Percentiles rank a stretch among this genome's conserved stretches.
Evolutionary conservation across 2,888 invertebrate species (phyloP).

Genomic region (Acleris cristana): DNA sequence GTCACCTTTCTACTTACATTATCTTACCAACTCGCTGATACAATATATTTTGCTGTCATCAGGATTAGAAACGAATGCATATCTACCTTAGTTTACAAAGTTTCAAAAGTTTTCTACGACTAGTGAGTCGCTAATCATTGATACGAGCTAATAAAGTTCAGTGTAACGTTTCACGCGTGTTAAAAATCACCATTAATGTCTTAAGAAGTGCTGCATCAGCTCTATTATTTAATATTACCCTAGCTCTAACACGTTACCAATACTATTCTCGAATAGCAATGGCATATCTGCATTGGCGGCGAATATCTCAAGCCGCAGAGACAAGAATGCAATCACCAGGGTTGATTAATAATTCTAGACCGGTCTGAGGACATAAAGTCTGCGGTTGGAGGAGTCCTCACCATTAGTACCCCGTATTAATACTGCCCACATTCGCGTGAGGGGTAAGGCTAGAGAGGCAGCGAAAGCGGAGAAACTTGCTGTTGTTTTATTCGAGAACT

Average conservation of each 20-base stretch:
- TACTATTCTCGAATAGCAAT: slow-evolving; percentile 52
- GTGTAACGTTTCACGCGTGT: no score
- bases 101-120: no score
- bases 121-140: no score
- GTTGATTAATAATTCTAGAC: slow-evolving; percentile 82
- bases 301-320: slow-evolving; percentile 27
- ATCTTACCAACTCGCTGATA: no score
- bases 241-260: slow-evolving; percentile 45
- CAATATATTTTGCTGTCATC: no score
- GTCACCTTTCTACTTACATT: no score
- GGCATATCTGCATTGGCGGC: slow-evolving; percentile 56
- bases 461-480: neutral
- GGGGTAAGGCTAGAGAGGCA: slow-evolving; percentile 6
- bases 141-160: no score
- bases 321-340: slow-evolving; percentile 75
- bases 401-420: slow-evolving; percentile 76
- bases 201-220: no score
- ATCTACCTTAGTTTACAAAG: no score
- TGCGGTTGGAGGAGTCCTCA: slow-evolving; percentile 64
- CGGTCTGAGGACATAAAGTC: slow-evolving; percentile 77
- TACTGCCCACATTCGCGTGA: slow-evolving; percentile 69
- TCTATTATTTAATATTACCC: neutral
- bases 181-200: no score
- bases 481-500: neutral
- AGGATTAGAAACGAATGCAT: no score